These are phyloP conservation scores for Gryllus bimaculatus DNA, from an alignment of 1,140 invertebrate species.

Conservation along the genomic window DNA sequence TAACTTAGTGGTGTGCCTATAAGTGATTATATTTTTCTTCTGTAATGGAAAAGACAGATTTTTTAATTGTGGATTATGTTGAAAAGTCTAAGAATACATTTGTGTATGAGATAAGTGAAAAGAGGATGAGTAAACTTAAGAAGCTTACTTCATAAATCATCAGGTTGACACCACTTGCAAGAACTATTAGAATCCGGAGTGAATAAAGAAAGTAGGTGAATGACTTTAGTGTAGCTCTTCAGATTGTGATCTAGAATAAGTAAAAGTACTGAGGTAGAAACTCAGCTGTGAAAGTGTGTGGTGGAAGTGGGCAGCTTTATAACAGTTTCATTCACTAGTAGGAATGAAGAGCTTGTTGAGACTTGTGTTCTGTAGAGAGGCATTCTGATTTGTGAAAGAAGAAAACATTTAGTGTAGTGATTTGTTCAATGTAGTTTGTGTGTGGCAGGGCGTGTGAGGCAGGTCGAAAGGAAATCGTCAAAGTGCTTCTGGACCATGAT, in stretches of 20 bases:
- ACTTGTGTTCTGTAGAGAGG: slow-evolving; percentile 15
- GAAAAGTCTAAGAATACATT: too few relatives aligned
- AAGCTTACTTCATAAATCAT: too few relatives aligned
- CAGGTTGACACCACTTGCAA: too few relatives aligned
- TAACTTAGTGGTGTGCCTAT: too few relatives aligned
- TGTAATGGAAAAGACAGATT: too few relatives aligned
- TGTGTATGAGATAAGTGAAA: too few relatives aligned
- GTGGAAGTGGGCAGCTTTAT: not conserved
- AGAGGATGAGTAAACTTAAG: too few relatives aligned
- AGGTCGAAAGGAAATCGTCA: slow-evolving; percentile 70
- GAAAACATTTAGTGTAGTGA: too few relatives aligned
- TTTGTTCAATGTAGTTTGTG: not conserved
- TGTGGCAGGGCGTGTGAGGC: slow-evolving; percentile 62
- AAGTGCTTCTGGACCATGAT: slow-evolving; percentile 65
- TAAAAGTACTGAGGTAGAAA: not conserved
- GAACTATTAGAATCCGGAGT: too few relatives aligned
- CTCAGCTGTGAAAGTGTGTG: not conserved
- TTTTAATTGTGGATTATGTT: too few relatives aligned
- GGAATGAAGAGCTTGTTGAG: not conserved
- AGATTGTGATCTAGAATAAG: not conserved
- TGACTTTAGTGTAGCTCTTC: not conserved
- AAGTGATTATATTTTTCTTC: too few relatives aligned
- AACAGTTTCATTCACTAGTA: not conserved
- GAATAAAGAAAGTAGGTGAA: not conserved
- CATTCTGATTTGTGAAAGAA: not conserved